phyloP scores from a whole-genome alignment of 1,140 invertebrate species.

The Ceratina australensis region DNA sequence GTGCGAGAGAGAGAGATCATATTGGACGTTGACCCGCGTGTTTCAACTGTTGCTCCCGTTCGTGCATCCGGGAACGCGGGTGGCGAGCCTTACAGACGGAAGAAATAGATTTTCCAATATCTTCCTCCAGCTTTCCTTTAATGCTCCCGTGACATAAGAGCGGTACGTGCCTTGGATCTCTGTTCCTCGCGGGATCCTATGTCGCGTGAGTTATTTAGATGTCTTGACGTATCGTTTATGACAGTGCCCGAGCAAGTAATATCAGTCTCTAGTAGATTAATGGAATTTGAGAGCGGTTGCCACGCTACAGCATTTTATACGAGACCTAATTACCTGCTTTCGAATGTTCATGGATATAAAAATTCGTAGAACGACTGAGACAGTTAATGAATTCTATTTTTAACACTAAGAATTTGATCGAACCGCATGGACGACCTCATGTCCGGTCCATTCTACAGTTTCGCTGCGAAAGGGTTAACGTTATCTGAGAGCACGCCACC shows the following conservation, averaged over 20 bases:
- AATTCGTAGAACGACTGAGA: no score
- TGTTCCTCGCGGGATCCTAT: neutral
- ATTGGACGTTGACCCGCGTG: constrained; percentile 63
- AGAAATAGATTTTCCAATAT: no score
- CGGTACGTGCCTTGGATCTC: no score
- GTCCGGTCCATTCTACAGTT: no score
- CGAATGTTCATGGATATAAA: no score
- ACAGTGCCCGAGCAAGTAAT: neutral
- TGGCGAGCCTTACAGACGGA: neutral
- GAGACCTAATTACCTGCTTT: neutral
- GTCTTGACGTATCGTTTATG: neutral
- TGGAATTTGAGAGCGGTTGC: constrained; percentile 4
- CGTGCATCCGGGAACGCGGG: constrained; percentile 54
- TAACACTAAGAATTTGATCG: no score
- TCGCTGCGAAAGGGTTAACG: neutral
- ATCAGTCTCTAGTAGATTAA: constrained; percentile 11
- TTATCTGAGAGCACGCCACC: neutral
- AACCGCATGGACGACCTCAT: no score
- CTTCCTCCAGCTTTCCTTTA: neutral
- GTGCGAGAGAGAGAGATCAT: constrained; percentile 35
- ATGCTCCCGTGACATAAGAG: neutral
- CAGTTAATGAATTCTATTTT: no score
- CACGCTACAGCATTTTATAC: neutral
- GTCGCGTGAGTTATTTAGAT: neutral
- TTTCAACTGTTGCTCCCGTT: constrained; percentile 66